Conservation (phyloP, 2,888 invertebrate species). For the Endotricha flammealis region DNA sequence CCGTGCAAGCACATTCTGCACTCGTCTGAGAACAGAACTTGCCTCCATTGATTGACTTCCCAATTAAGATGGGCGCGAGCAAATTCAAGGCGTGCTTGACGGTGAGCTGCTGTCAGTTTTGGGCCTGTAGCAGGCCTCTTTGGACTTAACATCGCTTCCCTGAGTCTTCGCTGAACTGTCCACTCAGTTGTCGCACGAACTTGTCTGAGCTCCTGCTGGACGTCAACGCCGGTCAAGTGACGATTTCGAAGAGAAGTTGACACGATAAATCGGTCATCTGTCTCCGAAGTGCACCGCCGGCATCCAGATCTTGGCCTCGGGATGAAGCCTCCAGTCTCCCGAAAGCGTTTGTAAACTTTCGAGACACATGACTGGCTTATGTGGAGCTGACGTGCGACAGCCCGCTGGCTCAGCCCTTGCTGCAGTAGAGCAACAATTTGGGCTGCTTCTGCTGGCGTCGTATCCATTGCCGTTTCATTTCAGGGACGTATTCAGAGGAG, state of each 20-base stretch:
- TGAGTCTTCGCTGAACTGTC: conserved; percentile 22
- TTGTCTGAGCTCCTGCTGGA: conserved; percentile 13
- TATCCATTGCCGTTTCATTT: not conserved
- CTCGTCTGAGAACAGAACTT: conserved; percentile 15
- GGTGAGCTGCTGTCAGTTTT: conserved; percentile 16
- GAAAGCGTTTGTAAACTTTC: conserved; percentile 8
- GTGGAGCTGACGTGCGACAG: conserved; percentile 6
- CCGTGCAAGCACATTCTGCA: too few relatives aligned
- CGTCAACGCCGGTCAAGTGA: conserved; percentile 17
- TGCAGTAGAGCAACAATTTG: too few relatives aligned
- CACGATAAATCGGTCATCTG: conserved; percentile 15
- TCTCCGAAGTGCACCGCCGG: conserved; percentile 13
- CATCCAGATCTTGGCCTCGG: too few relatives aligned
- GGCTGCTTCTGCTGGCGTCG: not conserved
- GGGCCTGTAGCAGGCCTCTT: too few relatives aligned
- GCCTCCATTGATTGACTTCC: conserved; percentile 4
- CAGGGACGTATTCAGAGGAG: not conserved
- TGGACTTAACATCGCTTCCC: conserved; percentile 17
- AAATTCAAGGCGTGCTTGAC: conserved; percentile 17
- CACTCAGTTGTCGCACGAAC: conserved; percentile 16
- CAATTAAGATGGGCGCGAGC: conserved; percentile 17
- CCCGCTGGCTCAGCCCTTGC: not conserved
- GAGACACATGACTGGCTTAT: conserved; percentile 11
- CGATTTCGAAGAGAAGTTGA: conserved; percentile 19
- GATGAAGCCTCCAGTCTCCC: conserved; percentile 13